Evolutionary conservation across 2,888 invertebrate genomes (phyloP).

Genomic region (Trichacis sp.): DNA sequence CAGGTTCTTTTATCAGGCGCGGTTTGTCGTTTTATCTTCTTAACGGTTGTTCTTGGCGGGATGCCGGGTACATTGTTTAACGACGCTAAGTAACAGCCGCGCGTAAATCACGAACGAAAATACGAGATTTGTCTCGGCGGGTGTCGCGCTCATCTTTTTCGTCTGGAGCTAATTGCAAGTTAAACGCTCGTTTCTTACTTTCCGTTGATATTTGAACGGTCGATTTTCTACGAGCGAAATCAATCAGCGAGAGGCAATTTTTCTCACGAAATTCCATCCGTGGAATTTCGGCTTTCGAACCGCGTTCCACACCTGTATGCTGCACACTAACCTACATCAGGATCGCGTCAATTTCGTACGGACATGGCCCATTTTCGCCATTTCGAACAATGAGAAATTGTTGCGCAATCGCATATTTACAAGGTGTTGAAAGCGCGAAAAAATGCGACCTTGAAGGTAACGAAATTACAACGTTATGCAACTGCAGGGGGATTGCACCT

Average conservation of each 20-base stretch:
- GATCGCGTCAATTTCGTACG: too few relatives aligned
- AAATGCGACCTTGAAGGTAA: too few relatives aligned
- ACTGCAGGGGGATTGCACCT: too few relatives aligned
- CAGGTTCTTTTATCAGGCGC: conserved; percentile 1
- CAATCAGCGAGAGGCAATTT: too few relatives aligned
- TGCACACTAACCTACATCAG: neutral
- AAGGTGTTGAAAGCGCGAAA: too few relatives aligned
- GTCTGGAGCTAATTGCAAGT: neutral
- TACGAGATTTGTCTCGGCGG: conserved; percentile 16
- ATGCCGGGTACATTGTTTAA: conserved; percentile 18
- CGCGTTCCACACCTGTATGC: conserved; percentile 31
- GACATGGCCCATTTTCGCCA: too few relatives aligned
- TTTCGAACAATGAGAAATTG: too few relatives aligned
- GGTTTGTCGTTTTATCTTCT: conserved; percentile 29
- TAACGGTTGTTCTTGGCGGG: conserved; percentile 6
- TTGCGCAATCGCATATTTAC: too few relatives aligned
- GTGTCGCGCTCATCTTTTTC: too few relatives aligned
- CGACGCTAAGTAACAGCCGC: conserved; percentile 11
- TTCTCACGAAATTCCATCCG: conserved; percentile 22
- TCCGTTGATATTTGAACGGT: too few relatives aligned
- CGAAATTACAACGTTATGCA: too few relatives aligned
- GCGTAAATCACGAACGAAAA: conserved; percentile 7
- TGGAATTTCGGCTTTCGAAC: conserved; percentile 32
- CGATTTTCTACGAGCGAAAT: neutral
- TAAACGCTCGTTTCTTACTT: neutral